Evolutionary conservation across 2,113 vertebrate species (phyloP).

Genomic region (Cepphus grylle): DNA sequence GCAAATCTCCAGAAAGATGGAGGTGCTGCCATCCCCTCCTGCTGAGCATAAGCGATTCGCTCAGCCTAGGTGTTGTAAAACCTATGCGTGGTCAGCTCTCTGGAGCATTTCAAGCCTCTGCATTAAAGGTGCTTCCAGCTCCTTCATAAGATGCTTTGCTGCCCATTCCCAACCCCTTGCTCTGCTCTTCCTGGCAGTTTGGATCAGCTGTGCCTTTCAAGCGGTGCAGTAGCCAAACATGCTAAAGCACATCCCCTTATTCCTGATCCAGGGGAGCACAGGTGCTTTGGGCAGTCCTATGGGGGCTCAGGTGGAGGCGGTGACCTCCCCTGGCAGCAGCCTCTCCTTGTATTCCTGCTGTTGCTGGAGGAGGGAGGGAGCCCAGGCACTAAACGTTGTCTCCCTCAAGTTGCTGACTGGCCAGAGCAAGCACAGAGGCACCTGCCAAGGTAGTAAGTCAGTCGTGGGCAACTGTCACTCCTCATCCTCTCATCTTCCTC

Average conservation of each 20-base stretch:
- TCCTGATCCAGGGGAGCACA: fast-evolving
- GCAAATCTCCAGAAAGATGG: neutral
- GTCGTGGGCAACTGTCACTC: neutral
- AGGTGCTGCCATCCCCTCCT: neutral
- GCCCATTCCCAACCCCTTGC: neutral
- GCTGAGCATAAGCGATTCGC: fast-evolving
- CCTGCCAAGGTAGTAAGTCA: neutral
- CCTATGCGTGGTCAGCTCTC: neutral
- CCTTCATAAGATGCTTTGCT: neutral
- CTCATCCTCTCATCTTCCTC: neutral
- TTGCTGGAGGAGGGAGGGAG: neutral
- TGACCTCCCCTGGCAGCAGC: neutral
- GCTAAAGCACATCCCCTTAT: neutral
- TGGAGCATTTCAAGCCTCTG: neutral
- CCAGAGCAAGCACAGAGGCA: neutral
- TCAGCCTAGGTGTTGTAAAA: neutral
- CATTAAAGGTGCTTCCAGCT: neutral
- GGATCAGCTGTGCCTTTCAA: neutral
- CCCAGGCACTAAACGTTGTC: neutral
- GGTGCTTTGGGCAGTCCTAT: neutral
- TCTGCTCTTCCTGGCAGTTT: neutral
- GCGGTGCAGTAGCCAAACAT: neutral
- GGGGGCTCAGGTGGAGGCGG: fast-evolving
- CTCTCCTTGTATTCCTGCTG: neutral
- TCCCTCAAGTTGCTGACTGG: fast-evolving